phyloP scores from a whole-genome alignment of 2,797 vertebrate genomes.

The Aratinga solstitialis region DNA sequence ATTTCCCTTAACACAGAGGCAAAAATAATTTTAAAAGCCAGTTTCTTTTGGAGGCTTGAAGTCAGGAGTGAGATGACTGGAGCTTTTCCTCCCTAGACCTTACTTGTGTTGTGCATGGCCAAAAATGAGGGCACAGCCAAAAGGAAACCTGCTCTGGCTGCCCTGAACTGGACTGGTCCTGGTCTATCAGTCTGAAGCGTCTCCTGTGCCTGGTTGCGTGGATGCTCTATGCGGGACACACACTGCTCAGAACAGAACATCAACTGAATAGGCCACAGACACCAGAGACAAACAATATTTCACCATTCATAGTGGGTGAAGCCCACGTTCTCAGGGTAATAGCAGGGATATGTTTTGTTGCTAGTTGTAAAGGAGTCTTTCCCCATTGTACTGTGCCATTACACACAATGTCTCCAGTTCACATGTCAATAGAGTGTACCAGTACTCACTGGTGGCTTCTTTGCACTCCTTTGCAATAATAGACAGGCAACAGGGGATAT shows the following conservation, averaged over 20 bases:
- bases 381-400: background rate
- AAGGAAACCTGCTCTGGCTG: background rate
- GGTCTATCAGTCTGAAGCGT: background rate
- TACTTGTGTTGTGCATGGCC: rapidly evolving
- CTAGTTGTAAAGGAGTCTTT: background rate
- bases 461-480: background rate
- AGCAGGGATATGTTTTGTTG: background rate
- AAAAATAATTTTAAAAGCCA: background rate
- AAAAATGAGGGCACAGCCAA: background rate
- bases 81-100: background rate
- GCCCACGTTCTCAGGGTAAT: background rate
- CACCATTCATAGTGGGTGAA: background rate
- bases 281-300: slow-evolving; percentile 22
- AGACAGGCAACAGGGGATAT: background rate
- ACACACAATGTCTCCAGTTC: background rate
- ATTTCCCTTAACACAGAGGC: background rate
- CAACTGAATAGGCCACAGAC: slow-evolving; percentile 22
- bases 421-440: background rate
- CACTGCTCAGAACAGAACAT: slow-evolving; percentile 37
- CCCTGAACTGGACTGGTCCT: background rate
- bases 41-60: background rate
- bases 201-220: background rate
- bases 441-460: background rate
- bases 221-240: background rate
- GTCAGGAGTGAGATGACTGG: rapidly evolving